Base-by-base conservation (phyloP, 2,888 invertebrate species). In the Netelia melanura region DNA sequence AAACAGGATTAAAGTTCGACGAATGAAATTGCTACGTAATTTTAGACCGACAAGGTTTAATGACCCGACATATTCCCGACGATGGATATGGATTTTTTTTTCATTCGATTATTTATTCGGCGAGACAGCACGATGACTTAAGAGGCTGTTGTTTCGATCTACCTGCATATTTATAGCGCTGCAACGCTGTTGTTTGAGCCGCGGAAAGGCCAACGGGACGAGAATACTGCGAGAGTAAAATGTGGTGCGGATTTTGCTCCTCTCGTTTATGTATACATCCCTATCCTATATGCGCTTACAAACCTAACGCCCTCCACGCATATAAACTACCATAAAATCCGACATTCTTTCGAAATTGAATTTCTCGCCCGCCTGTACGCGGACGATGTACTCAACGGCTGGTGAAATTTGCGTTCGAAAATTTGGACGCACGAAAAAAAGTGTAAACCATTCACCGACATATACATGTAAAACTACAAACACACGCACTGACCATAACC, bases 281-380 rank as follows among this genome's bases (percentile, higher is more conserved):
- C 10, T 25, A 58, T 30, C 70, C 11, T 30, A 70, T 25, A 17
- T 54, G 71, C 0, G 30, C n/a, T 62, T 25, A 30, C 30, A 30
- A 62, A 82, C 75, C 81, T 76, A 72, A 81, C 79, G 44, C 30
- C 8, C 58, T 65, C 65, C 56, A 72, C 65, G 43, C 38, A 58
- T 72, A 72, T 58, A 44, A 71, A 80, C 72, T 56, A 67, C 44
- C 44, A 65, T 58, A 62, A 80, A 65, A 72, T 80, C 56, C 65
- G 72, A 43, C 65, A 48, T 30, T 58, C 56, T 48, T 65, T 58
- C 70, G 44, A 80, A 84, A 84, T 75, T 81, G 78, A 65, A 82
- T 79, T 80, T 78, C 23, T 48, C 48, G 38, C 44, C 65, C 17
- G 2, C 11, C 67, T 30, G 23, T 23, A 21, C 43, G n/a, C 44